Evolutionary conservation across 2,797 vertebrate genomes (phyloP), one percentile per base, ranked within the genome.

Genomic region (Onychomys arenicola): DNA sequence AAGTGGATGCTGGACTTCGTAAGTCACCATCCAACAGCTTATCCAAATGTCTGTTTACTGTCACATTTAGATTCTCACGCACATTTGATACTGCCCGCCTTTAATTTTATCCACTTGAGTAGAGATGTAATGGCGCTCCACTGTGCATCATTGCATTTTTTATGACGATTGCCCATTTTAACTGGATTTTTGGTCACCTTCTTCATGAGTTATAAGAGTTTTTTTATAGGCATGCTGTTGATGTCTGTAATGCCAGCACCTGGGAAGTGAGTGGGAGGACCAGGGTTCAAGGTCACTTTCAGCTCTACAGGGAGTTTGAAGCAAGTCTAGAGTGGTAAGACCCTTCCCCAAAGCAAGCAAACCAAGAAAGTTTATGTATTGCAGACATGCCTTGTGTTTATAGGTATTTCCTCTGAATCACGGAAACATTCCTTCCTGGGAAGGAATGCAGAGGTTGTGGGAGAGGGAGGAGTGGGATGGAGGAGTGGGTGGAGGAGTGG

Each of bases 71-170:
- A n/a, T 4, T 71, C 34, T 71, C 69, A 59, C 29, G 87, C 52
- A 89, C n/a, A 81, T 17, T 89, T 85, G 37, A 86, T 91, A 65
- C 40, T 52, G 37, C 57, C 73, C 89, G 37, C 63, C 37, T 81
- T 89, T 73, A 21, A 83, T 86, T 92, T 89, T 86, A 94, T 63
- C 52, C 7, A 69, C 59, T 59, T 84, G n/a, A 40, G n/a, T 89
- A 16, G 76, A 34, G 49, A 71, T 29, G 32, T 57, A 73, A 25
- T 86, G 17, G 2, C 83, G 23, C 81, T 29, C 89, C 10, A 49
- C 17, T 91, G 21, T 75, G 57, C 37, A 69, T 75, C 69, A 55
- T 6, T 59, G 29, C 1, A 6, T 71, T 90, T 88, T n/a, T 91
- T 37, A 67, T 69, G 34, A 21, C 1, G 5, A 37, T 37, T 19